Evolutionary conservation across 1,140 invertebrate genomes (phyloP).

Genomic region (Brachionus rotundiformis): DNA sequence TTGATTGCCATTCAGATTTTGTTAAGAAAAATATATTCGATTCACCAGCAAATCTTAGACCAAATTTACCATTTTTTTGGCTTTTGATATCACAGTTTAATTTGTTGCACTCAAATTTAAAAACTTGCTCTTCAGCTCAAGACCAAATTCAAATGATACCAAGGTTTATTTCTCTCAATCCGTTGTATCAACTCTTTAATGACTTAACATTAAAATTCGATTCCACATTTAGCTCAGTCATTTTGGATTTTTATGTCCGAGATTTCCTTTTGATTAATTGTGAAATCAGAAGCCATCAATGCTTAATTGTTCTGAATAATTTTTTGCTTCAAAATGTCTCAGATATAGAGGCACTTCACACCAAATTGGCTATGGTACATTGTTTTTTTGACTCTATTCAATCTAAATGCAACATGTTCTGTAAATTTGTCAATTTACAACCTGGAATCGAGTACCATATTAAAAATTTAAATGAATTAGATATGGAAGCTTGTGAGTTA

Average conservation of each 20-base stretch:
- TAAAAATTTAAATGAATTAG: neutral
- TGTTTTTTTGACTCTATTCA: neutral
- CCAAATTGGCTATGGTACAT: neutral
- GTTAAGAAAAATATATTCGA: conserved; percentile 2
- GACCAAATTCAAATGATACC: neutral
- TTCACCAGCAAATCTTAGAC: neutral
- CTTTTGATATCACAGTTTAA: conserved; percentile 26
- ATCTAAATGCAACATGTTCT: neutral
- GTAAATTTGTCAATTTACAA: neutral
- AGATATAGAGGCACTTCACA: neutral
- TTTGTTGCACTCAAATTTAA: neutral
- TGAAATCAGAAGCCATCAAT: neutral
- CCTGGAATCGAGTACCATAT: neutral
- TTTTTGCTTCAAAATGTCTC: neutral
- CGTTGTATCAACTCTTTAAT: neutral
- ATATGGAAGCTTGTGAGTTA: neutral
- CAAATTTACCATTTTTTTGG: conserved; percentile 49
- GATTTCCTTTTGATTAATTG: conserved; percentile 31
- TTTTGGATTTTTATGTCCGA: conserved; percentile 1
- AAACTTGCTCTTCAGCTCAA: neutral
- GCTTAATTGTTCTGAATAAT: neutral
- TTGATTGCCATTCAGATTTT: conserved; percentile 39
- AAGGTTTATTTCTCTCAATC: neutral
- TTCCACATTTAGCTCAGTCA: no score
- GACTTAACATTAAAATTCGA: neutral